A percentile compares a stretch with the other conserved stretches of the same genome.
phyloP scores from a whole-genome alignment of 1,140 invertebrate species.

The Bombus sibiricus region DNA sequence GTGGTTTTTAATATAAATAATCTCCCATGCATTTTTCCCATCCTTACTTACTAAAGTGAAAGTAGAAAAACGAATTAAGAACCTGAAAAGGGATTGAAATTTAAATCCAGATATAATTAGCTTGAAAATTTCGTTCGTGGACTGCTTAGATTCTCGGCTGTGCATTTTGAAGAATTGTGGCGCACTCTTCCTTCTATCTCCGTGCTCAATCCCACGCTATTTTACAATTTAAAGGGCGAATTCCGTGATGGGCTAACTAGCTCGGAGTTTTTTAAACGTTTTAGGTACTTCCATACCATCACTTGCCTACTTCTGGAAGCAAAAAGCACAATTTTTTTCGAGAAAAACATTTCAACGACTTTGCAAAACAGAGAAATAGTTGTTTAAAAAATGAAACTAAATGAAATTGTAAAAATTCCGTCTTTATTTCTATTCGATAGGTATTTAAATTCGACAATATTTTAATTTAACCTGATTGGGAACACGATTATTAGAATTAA shows the following conservation, averaged over 20 bases:
- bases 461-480: too few relatives aligned
- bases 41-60: not conserved
- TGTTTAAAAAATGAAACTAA: not conserved
- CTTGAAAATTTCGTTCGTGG: not conserved
- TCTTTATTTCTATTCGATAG: not conserved
- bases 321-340: not conserved
- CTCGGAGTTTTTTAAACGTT: not conserved
- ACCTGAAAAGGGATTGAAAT: not conserved
- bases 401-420: not conserved
- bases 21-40: not conserved
- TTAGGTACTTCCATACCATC: not conserved
- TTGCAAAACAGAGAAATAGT: not conserved
- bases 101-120: slow-evolving; percentile 31
- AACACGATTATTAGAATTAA: too few relatives aligned
- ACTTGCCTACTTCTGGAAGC: not conserved
- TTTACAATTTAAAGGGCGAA: slow-evolving; percentile 2
- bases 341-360: not conserved
- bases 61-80: not conserved
- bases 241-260: not conserved
- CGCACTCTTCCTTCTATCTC: not conserved
- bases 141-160: not conserved
- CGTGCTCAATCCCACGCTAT: slow-evolving; percentile 6
- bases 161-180: slow-evolving; percentile 17
- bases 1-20: not conserved
- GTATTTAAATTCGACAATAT: too few relatives aligned